Conservation (phyloP, 2,888 invertebrate genomes). For the Cosmopolites sordidus region DNA sequence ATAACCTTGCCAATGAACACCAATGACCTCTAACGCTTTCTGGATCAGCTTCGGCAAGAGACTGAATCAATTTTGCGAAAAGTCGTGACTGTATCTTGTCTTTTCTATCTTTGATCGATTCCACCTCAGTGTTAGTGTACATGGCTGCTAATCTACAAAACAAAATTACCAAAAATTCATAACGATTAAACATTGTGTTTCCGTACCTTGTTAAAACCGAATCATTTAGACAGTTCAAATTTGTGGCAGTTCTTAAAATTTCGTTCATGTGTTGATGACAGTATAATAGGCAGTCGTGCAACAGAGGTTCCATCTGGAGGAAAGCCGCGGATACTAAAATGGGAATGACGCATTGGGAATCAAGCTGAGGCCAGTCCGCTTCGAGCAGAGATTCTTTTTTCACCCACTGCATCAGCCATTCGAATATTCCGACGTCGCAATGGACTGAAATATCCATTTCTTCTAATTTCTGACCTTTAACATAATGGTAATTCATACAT, state of each 20-base stretch:
- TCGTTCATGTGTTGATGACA: slow-evolving; percentile 85
- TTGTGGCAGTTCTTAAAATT: slow-evolving; percentile 79
- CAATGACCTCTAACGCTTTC: slow-evolving; percentile 77
- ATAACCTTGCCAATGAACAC: slow-evolving; percentile 72
- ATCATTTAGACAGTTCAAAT: slow-evolving; percentile 85
- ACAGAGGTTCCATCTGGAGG: slow-evolving; percentile 86
- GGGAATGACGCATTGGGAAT: slow-evolving; percentile 83
- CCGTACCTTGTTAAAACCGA: slow-evolving; percentile 58
- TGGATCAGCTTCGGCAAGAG: slow-evolving; percentile 70
- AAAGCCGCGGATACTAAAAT: slow-evolving; percentile 93
- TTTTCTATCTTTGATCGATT: slow-evolving; percentile 77
- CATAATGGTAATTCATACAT: too few relatives aligned
- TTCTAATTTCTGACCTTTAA: slow-evolving; percentile 39
- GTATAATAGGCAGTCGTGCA: slow-evolving; percentile 80
- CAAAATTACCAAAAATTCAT: too few relatives aligned
- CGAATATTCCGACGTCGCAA: slow-evolving; percentile 93
- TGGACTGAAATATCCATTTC: slow-evolving; percentile 87
- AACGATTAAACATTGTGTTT: not conserved
- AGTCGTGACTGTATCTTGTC: slow-evolving; percentile 83
- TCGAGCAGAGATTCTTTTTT: slow-evolving; percentile 66
- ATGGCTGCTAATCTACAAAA: slow-evolving; percentile 69
- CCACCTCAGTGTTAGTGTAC: slow-evolving; percentile 84
- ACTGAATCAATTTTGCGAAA: slow-evolving; percentile 77
- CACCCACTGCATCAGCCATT: slow-evolving; percentile 96
- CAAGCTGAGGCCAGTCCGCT: slow-evolving; percentile 66